Percentiles rank a stretch among this genome's conserved stretches.
These are phyloP conservation scores for Cephus cinctus DNA, from an alignment of 1,140 invertebrate genomes.

Conservation along the genomic window DNA sequence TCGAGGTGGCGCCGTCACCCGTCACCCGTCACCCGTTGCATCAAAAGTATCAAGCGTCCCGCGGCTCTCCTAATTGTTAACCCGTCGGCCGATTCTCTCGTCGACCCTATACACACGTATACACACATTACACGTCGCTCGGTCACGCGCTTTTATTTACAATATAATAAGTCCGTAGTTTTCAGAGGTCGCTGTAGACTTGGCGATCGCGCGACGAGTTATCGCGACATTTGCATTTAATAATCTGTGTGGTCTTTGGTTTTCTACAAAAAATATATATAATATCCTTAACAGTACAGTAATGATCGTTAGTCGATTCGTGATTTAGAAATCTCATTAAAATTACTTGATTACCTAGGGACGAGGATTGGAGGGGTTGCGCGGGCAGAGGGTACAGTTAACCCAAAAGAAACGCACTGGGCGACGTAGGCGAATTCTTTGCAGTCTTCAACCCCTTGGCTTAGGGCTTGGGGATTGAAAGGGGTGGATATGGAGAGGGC, in stretches of 20 bases:
- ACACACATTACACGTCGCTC: slow-evolving; percentile 20
- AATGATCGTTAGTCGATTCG: slow-evolving; percentile 27
- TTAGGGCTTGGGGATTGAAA: too few species aligned
- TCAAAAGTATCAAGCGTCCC: too few species aligned
- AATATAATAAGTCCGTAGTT: slow-evolving; percentile 8
- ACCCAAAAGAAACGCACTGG: too few species aligned
- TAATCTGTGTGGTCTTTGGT: slow-evolving; percentile 40
- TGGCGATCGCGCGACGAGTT: slow-evolving; percentile 2
- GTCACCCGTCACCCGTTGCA: too few species aligned
- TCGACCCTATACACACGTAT: too few species aligned
- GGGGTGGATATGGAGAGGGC: too few species aligned
- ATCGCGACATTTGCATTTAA: slow-evolving; percentile 24
- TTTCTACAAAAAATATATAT: slow-evolving; percentile 48
- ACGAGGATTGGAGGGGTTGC: too few species aligned
- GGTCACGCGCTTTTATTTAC: slow-evolving; percentile 12
- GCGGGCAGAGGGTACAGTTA: too few species aligned
- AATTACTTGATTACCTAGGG: background rate
- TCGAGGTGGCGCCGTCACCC: too few species aligned
- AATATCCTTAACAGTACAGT: slow-evolving; percentile 37
- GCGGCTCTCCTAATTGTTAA: slow-evolving; percentile 15
- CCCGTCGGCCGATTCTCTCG: too few species aligned
- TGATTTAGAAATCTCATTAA: slow-evolving; percentile 28
- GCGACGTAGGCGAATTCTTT: too few species aligned
- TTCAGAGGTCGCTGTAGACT: slow-evolving; percentile 13
- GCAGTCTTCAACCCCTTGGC: too few species aligned